Conservation (phyloP, 2,113 vertebrate species). For the Chaetops frenatus region DNA sequence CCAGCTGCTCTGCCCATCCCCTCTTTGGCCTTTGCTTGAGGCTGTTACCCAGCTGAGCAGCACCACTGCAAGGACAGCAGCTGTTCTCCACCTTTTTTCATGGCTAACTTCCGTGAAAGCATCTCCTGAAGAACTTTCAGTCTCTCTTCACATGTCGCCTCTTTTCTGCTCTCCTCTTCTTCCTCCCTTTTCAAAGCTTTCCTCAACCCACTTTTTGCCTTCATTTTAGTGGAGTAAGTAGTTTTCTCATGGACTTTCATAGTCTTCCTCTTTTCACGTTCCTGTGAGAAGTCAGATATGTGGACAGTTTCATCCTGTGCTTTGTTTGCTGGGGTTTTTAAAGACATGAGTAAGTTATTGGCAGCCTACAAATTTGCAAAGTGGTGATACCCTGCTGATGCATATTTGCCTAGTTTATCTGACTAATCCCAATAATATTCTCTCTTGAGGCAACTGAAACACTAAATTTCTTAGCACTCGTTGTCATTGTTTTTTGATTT, state of each 20-base stretch:
- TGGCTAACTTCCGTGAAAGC: constrained; percentile 58
- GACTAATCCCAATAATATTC: neutral
- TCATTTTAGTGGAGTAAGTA: constrained; percentile 59
- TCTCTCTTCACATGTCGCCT: neutral
- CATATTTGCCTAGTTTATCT: neutral
- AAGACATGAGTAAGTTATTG: neutral
- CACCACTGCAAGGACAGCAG: neutral
- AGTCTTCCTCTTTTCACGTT: constrained; percentile 67
- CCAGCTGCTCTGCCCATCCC: neutral
- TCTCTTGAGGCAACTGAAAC: neutral
- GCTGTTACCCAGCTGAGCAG: neutral
- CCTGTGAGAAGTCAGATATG: constrained; percentile 57
- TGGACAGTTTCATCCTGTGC: neutral
- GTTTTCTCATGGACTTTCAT: constrained; percentile 78
- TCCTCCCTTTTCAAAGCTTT: constrained; percentile 65
- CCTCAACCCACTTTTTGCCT: constrained; percentile 53
- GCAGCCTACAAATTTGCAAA: neutral
- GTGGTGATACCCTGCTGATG: neutral
- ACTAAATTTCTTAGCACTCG: neutral
- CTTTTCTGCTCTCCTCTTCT: constrained; percentile 24
- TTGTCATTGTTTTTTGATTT: neutral
- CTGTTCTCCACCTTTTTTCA: constrained; percentile 68
- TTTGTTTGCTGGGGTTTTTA: neutral
- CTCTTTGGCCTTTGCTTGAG: neutral
- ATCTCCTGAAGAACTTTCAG: neutral